Evolutionary conservation across 2,888 invertebrate genomes (phyloP), one percentile per base, ranked within the genome.

Genomic region (Pogonocherus hispidulus): DNA sequence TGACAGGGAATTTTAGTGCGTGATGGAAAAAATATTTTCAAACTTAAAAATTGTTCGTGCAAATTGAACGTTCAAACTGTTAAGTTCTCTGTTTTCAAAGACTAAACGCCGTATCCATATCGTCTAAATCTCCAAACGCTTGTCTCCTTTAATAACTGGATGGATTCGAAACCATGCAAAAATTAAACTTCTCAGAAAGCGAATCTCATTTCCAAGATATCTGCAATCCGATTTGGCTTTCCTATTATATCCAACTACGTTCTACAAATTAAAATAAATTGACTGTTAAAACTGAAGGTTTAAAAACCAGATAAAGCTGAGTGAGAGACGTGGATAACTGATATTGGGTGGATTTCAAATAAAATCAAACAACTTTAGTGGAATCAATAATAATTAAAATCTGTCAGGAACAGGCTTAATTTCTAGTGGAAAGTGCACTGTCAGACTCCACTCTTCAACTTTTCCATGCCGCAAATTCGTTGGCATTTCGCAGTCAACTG

Each of bases 151-250:
- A 63, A 67, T 68, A 71, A 70, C 49, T 37, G 37, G 63, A 57
- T 46, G 49, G 62, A 60, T 66, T 63, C 19, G 52, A 65, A 71
- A 63, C 71, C 69, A 52, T 67, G 70, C 60, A 75, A 73, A 70
- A 73, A 73, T 66, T 66, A 71, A 72, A 46, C n/a, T n/a, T n/a
- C n/a, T n/a, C n/a, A n/a, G 56, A 67, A 71, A 70, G 65, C 66
- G 69, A 72, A 72, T 74, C 71, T 72, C 72, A 76, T 76, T 73
- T 71, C 66, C 71, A 69, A 70, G 72, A 76, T 71, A 69, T 73
- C 67, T 66, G 60, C 66, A 71, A 73, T 73, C 70, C 67, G 70
- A 76, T 76, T 76, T 73, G 63, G 63, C 57, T 73, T 68, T 71
- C 66, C 64, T 62, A 67, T n/a, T n/a, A n/a, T n/a, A 66, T 32